Base-by-base conservation (phyloP, 2,797 vertebrate genomes). In the Pyrrhura leucotis region DNA sequence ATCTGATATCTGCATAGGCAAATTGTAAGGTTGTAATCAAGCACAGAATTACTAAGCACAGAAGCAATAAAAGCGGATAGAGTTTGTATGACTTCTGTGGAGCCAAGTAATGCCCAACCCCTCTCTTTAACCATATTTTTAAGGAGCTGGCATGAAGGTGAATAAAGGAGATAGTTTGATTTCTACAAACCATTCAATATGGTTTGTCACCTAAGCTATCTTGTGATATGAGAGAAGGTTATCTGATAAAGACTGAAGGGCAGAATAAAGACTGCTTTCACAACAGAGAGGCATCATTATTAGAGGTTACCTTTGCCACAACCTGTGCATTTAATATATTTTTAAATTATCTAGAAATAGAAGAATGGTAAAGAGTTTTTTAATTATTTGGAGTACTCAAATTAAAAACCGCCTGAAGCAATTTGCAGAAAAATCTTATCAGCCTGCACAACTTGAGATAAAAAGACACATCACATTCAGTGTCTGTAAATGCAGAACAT, bases 11-110 rank as follows among this genome's bases (percentile, higher is more conserved):
- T 81, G 54, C 21, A 51, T 8, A 69, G 12, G 14, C 44, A 73
- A 59, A 33, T 3, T 33, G 8, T 7, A 61, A 33, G 14, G 66
- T 12, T 56, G 44, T 2, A 53, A 31, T 40, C 48, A 63, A 80
- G 48, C 29, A 68, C 19, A 58, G 13, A 77, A 53, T 53, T 67
- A 67, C 47, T 39, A 39, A 72, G 42, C 23, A 61, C 4, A 72
- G 35, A 56, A 5, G 48, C 0, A 0, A 67, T 53, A n/a, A 63
- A 59, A 54, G 14, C 21, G 4, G 10, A 65, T 3, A 39, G 13
- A 56, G 26, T 18, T 33, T 40, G 3, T 23, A 10, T 26, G 45
- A 61, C 13, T 81, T 81, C 21, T 40, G 21, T 37, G n/a, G 22
- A 69, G 11, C 17, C 16, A 56, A 74, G 35, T 19, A 61, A 61